phyloP scores from a whole-genome alignment of 2,888 invertebrate genomes.

The Diarsia dahlii region DNA sequence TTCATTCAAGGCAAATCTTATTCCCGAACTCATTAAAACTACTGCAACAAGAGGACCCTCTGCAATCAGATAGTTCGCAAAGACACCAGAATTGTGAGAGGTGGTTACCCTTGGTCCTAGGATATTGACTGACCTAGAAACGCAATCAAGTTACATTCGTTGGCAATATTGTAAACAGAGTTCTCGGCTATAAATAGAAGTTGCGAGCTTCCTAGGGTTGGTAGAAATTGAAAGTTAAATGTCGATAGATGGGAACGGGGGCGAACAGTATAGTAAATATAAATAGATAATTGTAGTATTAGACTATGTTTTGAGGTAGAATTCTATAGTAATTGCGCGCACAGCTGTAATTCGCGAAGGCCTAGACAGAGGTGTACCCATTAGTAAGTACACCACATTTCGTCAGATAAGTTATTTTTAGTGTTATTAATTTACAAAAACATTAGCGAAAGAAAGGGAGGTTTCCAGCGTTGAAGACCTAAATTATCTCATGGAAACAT shows the following conservation, averaged over 20 bases:
- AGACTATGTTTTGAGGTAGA: neutral
- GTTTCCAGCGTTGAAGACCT: too few relatives aligned
- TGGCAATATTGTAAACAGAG: conserved; percentile 39
- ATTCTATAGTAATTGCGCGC: neutral
- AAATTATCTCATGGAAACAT: too few relatives aligned
- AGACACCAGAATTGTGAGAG: conserved; percentile 24
- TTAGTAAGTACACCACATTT: too few relatives aligned
- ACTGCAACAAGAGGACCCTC: neutral
- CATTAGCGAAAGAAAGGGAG: too few relatives aligned
- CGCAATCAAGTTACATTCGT: conserved; percentile 48
- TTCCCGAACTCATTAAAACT: conserved; percentile 19
- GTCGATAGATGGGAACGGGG: neutral
- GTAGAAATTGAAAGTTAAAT: neutral
- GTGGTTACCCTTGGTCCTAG: conserved; percentile 24
- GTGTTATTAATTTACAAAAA: too few relatives aligned
- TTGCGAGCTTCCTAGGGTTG: neutral
- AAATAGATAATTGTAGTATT: too few relatives aligned
- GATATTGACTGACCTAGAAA: conserved; percentile 55
- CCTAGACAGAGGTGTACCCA: too few relatives aligned
- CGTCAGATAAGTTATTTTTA: too few relatives aligned
- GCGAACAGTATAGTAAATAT: neutral
- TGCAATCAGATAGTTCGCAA: conserved; percentile 15
- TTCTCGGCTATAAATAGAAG: conserved; percentile 43
- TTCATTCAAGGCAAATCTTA: neutral
- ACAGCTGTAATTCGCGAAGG: too few relatives aligned